These are phyloP conservation scores for Malacoraja senta DNA, from an alignment of 2,797 vertebrate species.

Conservation along the genomic window DNA sequence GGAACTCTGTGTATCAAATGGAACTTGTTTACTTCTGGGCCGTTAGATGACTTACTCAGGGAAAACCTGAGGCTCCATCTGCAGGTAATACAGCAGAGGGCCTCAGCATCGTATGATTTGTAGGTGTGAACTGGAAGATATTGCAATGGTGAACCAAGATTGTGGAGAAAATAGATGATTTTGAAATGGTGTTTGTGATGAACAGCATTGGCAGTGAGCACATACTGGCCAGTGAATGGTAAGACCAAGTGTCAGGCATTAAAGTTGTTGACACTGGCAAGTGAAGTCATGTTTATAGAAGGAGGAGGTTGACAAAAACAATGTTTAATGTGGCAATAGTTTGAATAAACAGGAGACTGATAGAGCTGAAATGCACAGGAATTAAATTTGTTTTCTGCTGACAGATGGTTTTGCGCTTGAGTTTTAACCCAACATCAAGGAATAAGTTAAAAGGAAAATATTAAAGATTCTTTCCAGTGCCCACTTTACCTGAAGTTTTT, in stretches of 20 bases:
- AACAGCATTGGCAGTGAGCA: background rate
- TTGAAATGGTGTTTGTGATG: background rate
- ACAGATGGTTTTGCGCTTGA: background rate
- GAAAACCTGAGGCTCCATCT: background rate
- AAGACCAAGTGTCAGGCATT: background rate
- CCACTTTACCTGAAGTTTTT: background rate
- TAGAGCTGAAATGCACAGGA: background rate
- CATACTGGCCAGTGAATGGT: too few species aligned
- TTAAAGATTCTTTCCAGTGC: background rate
- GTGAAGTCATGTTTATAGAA: background rate
- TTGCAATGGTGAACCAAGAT: background rate
- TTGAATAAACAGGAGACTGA: background rate
- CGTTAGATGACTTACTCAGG: background rate
- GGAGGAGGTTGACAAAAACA: background rate
- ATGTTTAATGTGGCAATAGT: background rate
- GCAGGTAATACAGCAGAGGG: background rate
- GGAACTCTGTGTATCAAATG: background rate
- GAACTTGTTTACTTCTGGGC: background rate
- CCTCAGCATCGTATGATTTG: background rate
- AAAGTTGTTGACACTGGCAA: background rate
- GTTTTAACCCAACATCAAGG: background rate
- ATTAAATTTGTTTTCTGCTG: background rate
- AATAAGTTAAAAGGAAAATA: background rate
- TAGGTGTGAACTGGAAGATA: background rate
- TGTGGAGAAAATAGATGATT: background rate